phyloP scores from a whole-genome alignment of 1,140 invertebrate species.

The Eumaeus atala region DNA sequence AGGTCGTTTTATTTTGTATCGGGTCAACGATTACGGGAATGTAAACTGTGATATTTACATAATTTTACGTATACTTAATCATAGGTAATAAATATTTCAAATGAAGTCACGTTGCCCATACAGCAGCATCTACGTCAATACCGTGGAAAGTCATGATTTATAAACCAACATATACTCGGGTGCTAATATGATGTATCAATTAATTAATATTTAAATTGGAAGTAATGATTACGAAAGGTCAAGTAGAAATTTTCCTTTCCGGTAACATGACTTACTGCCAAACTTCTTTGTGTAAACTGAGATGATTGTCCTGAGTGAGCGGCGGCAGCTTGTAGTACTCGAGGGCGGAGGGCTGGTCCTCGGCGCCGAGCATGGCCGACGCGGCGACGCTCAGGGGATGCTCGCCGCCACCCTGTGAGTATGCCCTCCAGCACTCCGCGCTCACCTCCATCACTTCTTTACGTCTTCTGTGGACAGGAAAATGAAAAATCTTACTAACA shows the following conservation, averaged over 20 bases:
- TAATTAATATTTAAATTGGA: too few relatives aligned
- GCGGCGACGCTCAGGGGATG: constrained; percentile 56
- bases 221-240: too few relatives aligned
- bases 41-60: constrained; percentile 8
- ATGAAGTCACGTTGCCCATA: neutral
- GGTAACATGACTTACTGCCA: constrained; percentile 57
- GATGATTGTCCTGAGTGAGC: constrained; percentile 52
- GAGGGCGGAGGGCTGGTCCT: constrained; percentile 52
- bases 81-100: constrained; percentile 8
- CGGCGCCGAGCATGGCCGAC: constrained; percentile 51
- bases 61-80: constrained; percentile 1
- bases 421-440: constrained; percentile 60
- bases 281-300: constrained; percentile 63
- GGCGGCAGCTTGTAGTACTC: constrained; percentile 72
- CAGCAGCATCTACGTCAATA: too few relatives aligned
- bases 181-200: too few relatives aligned
- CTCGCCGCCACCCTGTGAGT: constrained; percentile 55
- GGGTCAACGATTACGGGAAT: constrained; percentile 5
- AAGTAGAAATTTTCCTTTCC: neutral
- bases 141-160: too few relatives aligned
- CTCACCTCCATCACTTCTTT: constrained; percentile 68
- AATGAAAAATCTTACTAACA: neutral
- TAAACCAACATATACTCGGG: too few relatives aligned
- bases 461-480: constrained; percentile 54
- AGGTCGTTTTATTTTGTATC: too few relatives aligned